Base-by-base conservation (phyloP, 2,113 vertebrate genomes). In the Chamaea fasciata region DNA sequence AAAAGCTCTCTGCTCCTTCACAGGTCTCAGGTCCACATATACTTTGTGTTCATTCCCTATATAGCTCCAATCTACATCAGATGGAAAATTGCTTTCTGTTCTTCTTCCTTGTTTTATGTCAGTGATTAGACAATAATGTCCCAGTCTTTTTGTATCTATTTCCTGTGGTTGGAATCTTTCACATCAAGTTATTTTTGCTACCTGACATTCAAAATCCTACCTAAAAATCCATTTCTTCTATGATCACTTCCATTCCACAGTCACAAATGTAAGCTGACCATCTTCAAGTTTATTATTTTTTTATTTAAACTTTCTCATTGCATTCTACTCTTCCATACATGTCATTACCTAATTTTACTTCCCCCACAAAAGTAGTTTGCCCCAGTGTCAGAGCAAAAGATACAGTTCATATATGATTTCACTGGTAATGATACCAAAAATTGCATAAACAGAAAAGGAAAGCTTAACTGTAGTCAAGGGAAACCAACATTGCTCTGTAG, bases 1-100 rank as follows among this genome's bases (percentile, higher is more conserved):
- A 87, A 90, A 91, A 65, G 19, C 55, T 88, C n/a, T 44, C 57
- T 85, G 39, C 37, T 52, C 24, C 21, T 94, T 87, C 59, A 55
- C 62, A 57, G 9, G 55, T 91, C 42, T 73, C 24, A 49, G 21
- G 57, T 62, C 46, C 19, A 13, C 4, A 55, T 63, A 74, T 80
- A 76, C 35, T 71, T 84, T 62, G 15, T 65, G 15, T 63, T 35
- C 91, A 6, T 52, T 76, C 37, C 39, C 15, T 42, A 19, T 19
- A 6, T 39, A 83, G 37, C 22, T 82, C 50, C 35, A 27, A 65
- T 37, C 26, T 78, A 65, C 26, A 77, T 78, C 60, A 92, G 47
- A 69, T 69, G n/a, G 60, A 19, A 86, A 41, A 62, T 7, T 46
- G 13, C 49, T 70, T 81, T 74, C 47, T 82, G 16, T 31, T 33